Percentiles rank a stretch among this genome's conserved stretches.
phyloP scores from a whole-genome alignment of 2,888 invertebrate species.

The Tridacna crocea region DNA sequence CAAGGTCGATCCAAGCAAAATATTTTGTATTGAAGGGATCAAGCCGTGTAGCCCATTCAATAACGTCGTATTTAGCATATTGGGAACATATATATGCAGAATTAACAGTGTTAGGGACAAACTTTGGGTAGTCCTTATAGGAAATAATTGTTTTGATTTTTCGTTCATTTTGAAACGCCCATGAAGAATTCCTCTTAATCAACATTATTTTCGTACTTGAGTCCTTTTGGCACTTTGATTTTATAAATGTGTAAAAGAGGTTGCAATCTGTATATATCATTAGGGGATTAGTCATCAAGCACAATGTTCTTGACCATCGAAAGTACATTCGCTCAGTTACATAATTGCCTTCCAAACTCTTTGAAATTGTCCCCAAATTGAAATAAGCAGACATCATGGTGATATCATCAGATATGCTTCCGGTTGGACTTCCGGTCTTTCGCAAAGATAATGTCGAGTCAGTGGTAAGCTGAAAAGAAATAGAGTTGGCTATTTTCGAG shows the following conservation, averaged over 20 bases:
- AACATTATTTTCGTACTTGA: slow-evolving; percentile 45
- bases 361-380: slow-evolving; percentile 64
- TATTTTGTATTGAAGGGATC: slow-evolving; percentile 59
- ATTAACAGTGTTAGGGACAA: slow-evolving; percentile 68
- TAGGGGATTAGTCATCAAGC: slow-evolving; percentile 55
- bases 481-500: no score
- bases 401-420: slow-evolving; percentile 1
- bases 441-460: no score
- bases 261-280: slow-evolving; percentile 68
- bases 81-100: slow-evolving; percentile 68
- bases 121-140: slow-evolving; percentile 63
- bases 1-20: slow-evolving; percentile 72
- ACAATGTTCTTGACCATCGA: slow-evolving; percentile 50
- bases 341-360: slow-evolving; percentile 37
- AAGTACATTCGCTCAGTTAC: slow-evolving; percentile 48
- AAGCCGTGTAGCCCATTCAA: slow-evolving; percentile 47
- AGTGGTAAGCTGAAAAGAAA: no score
- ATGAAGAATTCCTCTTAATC: slow-evolving; percentile 53
- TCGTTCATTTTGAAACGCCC: slow-evolving; percentile 62
- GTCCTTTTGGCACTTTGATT: slow-evolving; percentile 19
- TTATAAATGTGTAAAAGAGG: slow-evolving; percentile 43
- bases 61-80: slow-evolving; percentile 67
- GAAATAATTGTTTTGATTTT: slow-evolving; percentile 51
- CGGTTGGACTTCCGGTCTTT: no score
- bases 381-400: slow-evolving; percentile 71